These are phyloP conservation scores for Caenorhabditis sp. DNA, from an alignment of 2,888 invertebrate species.

Conservation along the genomic window DNA sequence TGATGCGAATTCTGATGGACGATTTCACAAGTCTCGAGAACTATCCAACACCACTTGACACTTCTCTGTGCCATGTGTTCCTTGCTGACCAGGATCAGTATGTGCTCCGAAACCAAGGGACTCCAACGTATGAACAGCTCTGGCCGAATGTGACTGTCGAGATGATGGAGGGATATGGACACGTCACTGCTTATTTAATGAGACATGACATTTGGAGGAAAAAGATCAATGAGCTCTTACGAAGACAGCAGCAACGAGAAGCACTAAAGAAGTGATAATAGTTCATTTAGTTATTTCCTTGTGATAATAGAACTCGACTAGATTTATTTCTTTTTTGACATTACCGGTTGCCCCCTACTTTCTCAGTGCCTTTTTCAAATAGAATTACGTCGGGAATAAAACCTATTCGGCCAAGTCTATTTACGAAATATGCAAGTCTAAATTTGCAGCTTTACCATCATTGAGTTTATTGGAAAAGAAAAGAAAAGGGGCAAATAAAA, in stretches of 20 bases:
- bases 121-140: conserved; percentile 68
- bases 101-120: conserved; percentile 67
- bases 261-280: not conserved
- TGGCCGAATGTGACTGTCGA: conserved; percentile 78
- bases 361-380: conserved; percentile 23
- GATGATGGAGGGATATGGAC: conserved; percentile 74
- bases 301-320: conserved; percentile 36
- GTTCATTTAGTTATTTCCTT: conserved; percentile 12
- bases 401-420: conserved; percentile 17
- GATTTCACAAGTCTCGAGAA: conserved; percentile 97
- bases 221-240: conserved; percentile 60
- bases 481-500: conserved; percentile 17
- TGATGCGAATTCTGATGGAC: conserved; percentile 98
- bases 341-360: conserved; percentile 10
- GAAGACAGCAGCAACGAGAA: conserved; percentile 21
- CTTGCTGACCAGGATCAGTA: conserved; percentile 80
- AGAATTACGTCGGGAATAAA: conserved; percentile 44
- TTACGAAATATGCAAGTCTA: not conserved
- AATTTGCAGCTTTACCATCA: conserved; percentile 18
- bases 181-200: conserved; percentile 72
- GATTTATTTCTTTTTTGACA: not conserved
- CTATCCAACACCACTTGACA: conserved; percentile 91
- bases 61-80: conserved; percentile 92
- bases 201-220: conserved; percentile 72
- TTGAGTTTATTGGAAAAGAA: conserved; percentile 40